phyloP scores from a whole-genome alignment of 2,113 vertebrate species.

The Trichechus manatus region DNA sequence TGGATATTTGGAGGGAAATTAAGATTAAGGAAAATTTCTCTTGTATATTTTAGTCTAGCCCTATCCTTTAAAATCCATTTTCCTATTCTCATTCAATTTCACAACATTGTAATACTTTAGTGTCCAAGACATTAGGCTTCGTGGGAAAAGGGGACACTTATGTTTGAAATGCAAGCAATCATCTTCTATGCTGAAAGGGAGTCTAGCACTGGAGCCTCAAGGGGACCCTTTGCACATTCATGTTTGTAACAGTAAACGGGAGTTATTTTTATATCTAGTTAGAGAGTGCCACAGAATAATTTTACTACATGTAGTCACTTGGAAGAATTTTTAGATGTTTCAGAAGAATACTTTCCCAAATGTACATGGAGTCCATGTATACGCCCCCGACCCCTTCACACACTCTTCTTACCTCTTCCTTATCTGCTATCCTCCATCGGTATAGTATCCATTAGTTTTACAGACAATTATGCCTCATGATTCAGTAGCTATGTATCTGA shows the following conservation, averaged over 20 bases:
- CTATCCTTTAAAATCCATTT: neutral
- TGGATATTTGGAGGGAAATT: neutral
- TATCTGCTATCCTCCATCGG: neutral
- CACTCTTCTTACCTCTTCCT: neutral
- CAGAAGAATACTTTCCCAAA: neutral
- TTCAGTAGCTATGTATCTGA: neutral
- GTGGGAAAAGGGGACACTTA: neutral
- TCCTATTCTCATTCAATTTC: neutral
- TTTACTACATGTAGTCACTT: neutral
- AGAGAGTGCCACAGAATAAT: neutral
- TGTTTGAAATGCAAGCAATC: neutral
- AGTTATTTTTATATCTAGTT: neutral
- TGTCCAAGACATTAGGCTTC: neutral
- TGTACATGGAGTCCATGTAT: neutral
- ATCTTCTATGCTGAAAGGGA: neutral
- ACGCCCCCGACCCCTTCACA: too few relatives aligned
- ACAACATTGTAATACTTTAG: neutral
- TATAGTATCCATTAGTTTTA: neutral
- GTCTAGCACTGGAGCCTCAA: too few relatives aligned
- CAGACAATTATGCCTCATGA: neutral
- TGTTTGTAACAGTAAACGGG: neutral
- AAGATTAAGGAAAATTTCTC: neutral
- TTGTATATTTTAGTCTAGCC: neutral
- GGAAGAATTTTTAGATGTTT: neutral
- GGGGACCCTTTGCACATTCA: neutral